A percentile compares a stretch with the other conserved stretches of the same genome.
These are phyloP conservation scores for Vicugna pacos DNA, from an alignment of 2,113 vertebrate genomes.

Conservation along the genomic window DNA sequence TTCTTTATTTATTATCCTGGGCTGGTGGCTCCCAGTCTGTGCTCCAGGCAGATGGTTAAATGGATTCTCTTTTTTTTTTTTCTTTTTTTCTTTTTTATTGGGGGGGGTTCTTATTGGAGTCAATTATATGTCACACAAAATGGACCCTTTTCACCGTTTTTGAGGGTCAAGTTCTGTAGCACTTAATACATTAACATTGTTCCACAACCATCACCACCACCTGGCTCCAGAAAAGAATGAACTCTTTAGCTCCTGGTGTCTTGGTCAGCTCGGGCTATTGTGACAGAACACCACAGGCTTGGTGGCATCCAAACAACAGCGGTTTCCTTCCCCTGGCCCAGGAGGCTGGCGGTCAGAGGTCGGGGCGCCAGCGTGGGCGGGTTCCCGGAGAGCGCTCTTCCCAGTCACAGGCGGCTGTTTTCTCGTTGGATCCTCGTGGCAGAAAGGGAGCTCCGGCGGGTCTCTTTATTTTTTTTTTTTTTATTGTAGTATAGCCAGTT, in stretches of 20 bases:
- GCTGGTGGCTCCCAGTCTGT: not conserved
- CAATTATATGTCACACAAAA: not conserved
- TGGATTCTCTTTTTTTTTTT: not conserved
- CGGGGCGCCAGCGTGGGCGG: rapidly evolving
- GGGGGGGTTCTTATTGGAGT: not conserved
- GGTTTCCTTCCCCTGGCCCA: rapidly evolving
- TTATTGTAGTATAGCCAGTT: too few species aligned
- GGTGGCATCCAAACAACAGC: not conserved
- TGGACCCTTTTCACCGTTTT: not conserved
- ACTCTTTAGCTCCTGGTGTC: not conserved
- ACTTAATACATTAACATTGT: too few species aligned
- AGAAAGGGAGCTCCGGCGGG: not conserved
- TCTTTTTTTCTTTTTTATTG: too few species aligned
- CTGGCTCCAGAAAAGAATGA: not conserved
- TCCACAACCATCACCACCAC: not conserved
- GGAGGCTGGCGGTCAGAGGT: not conserved
- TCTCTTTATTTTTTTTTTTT: too few species aligned
- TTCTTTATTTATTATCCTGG: not conserved
- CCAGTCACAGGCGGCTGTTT: too few species aligned
- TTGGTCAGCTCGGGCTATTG: not conserved
- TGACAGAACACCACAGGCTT: not conserved
- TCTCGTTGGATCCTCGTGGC: too few species aligned
- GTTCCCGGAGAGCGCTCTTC: not conserved
- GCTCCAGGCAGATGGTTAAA: not conserved
- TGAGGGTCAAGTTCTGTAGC: not conserved